These are phyloP conservation scores for Centropus unirufus DNA, from an alignment of 2,113 vertebrate species.

Conservation along the genomic window DNA sequence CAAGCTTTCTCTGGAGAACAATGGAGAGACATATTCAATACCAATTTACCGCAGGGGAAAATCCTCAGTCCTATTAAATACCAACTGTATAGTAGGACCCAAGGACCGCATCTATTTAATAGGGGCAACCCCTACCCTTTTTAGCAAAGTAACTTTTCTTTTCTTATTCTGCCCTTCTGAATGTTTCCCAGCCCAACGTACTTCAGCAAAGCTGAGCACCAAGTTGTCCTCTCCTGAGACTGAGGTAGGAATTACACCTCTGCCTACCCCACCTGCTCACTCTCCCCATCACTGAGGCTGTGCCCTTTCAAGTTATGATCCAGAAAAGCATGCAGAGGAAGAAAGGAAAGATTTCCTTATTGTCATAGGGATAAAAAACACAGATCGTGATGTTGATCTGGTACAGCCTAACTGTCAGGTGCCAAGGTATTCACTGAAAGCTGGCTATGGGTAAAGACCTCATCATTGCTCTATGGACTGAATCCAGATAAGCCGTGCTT, in stretches of 20 bases:
- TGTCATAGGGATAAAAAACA: not conserved
- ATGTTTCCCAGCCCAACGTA: not conserved
- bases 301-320: not conserved
- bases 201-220: not conserved
- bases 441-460: not conserved
- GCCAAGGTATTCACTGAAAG: not conserved
- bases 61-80: not conserved
- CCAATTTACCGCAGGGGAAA: not conserved
- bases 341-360: not conserved
- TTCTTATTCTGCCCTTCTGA: not conserved
- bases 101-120: not conserved
- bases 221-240: not conserved
- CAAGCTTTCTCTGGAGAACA: not conserved
- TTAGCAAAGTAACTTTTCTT: not conserved
- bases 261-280: not conserved
- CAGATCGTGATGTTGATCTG: not conserved
- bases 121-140: not conserved
- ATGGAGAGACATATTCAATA: not conserved
- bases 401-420: not conserved
- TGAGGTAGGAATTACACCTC: not conserved
- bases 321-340: not conserved
- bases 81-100: not conserved
- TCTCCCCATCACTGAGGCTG: not conserved
- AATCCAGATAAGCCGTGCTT: not conserved
- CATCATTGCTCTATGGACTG: not conserved